phyloP scores from a whole-genome alignment of 2,888 invertebrate genomes.

The Mesochorus sp. region DNA sequence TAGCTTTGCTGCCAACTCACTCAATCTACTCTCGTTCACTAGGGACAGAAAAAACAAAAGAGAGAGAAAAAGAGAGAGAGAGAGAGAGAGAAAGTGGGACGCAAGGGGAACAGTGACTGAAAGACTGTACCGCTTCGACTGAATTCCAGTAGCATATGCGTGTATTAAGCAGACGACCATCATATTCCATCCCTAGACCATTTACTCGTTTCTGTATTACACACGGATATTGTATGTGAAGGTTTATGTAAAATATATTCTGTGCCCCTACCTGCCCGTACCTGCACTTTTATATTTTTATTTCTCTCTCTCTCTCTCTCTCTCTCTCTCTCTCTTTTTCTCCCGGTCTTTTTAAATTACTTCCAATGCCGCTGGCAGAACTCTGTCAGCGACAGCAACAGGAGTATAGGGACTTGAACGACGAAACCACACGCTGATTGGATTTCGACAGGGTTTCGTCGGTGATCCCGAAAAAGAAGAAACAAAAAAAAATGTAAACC shows the following conservation, averaged over 20 bases:
- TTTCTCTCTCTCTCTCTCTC: no score
- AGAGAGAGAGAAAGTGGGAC: background rate
- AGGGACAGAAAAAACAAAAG: slow-evolving; percentile 4
- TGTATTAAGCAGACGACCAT: slow-evolving; percentile 23
- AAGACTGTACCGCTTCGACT: slow-evolving; percentile 16
- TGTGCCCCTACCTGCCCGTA: background rate
- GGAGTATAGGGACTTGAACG: slow-evolving; percentile 20
- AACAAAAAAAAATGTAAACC: background rate
- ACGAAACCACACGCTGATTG: slow-evolving; percentile 16
- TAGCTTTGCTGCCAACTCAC: background rate
- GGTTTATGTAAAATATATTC: slow-evolving; percentile 13
- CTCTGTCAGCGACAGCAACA: slow-evolving; percentile 11
- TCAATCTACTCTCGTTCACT: background rate
- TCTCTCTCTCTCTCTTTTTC: no score
- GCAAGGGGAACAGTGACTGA: slow-evolving; percentile 1
- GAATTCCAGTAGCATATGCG: slow-evolving; percentile 28
- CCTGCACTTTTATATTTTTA: slow-evolving; percentile 1
- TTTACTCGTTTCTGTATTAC: background rate
- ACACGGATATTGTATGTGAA: background rate
- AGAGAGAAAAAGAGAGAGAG: slow-evolving; percentile 1
- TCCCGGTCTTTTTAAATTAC: background rate
- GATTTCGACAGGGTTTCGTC: slow-evolving; percentile 27
- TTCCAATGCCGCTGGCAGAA: slow-evolving; percentile 11
- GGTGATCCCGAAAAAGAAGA: slow-evolving; percentile 12
- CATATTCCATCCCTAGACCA: background rate